Evolutionary conservation across 1,140 invertebrate species (phyloP).

Genomic region (Ptiloglossa arizonensis): DNA sequence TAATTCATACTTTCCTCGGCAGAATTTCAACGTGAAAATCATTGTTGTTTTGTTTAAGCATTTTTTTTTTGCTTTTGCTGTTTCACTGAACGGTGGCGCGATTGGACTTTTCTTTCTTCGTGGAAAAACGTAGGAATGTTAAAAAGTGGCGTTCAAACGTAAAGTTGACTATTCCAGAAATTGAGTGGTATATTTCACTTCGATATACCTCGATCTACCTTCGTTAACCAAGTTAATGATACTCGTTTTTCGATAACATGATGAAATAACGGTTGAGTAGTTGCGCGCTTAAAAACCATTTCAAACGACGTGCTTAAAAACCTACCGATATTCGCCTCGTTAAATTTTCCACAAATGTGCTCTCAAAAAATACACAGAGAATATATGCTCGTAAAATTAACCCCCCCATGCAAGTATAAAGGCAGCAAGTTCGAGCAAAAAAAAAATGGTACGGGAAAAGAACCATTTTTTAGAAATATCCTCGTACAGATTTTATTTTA

Average conservation of each 20-base stretch:
- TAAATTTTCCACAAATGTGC: constrained; percentile 31
- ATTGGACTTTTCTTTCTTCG: background rate
- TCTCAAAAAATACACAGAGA: constrained; percentile 35
- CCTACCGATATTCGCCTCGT: constrained; percentile 39
- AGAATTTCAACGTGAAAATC: background rate
- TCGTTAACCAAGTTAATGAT: background rate
- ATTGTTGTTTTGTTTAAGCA: background rate
- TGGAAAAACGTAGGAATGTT: background rate
- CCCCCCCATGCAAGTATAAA: constrained; percentile 11
- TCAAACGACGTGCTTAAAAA: constrained; percentile 19
- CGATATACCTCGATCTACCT: too few species aligned
- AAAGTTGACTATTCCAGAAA: background rate
- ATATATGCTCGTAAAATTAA: constrained; percentile 41
- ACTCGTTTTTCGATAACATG: constrained; percentile 23
- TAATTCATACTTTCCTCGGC: background rate
- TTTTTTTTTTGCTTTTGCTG: background rate
- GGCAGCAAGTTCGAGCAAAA: constrained; percentile 2
- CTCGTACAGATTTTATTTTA: constrained; percentile 7
- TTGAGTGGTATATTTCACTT: too few species aligned
- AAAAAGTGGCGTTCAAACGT: background rate
- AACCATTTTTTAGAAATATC: constrained; percentile 8
- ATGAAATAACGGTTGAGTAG: constrained; percentile 31
- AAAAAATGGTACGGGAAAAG: constrained; percentile 4
- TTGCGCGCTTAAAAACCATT: constrained; percentile 20
- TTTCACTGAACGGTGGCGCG: background rate